A percentile compares a stretch with the other conserved stretches of the same genome.
Evolutionary conservation across 2,797 vertebrate genomes (phyloP).

Genomic region (Eptatretus atami): DNA sequence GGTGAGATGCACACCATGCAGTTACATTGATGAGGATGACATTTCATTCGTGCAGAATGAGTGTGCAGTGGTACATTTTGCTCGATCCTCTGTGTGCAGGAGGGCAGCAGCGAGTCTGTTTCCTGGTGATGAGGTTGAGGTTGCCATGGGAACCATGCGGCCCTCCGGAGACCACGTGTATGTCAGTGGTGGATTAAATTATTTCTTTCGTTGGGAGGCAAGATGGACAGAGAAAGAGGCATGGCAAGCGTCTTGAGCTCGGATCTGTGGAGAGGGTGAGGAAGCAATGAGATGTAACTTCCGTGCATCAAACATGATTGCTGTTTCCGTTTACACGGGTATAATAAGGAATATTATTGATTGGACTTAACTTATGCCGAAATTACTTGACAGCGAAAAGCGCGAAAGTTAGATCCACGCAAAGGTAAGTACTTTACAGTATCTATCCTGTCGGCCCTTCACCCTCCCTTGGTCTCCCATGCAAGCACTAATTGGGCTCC

Average conservation of each 20-base stretch:
- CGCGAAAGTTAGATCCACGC: too few species aligned
- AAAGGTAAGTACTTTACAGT: too few species aligned
- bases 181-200: conserved; percentile 19
- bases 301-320: too few species aligned
- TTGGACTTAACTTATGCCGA: too few species aligned
- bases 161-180: conserved; percentile 53
- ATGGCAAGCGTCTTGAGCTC: conserved; percentile 38
- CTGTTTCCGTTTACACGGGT: too few species aligned
- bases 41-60: not conserved
- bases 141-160: conserved; percentile 33
- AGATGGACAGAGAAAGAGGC: conserved; percentile 57
- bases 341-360: too few species aligned
- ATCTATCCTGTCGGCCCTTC: too few species aligned
- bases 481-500: too few species aligned
- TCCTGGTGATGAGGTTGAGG: conserved; percentile 26
- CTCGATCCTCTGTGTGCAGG: conserved; percentile 17
- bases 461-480: too few species aligned
- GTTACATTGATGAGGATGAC: conserved; percentile 1
- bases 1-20: conserved; percentile 19
- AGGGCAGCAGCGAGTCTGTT: conserved; percentile 43
- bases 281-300: not conserved
- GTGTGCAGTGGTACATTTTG: not conserved
- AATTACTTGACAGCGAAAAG: too few species aligned
- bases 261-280: conserved; percentile 39
- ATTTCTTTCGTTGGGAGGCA: conserved; percentile 37